phyloP scores from a whole-genome alignment of 2,797 vertebrate genomes.

The Yasuhikotakia modesta region DNA sequence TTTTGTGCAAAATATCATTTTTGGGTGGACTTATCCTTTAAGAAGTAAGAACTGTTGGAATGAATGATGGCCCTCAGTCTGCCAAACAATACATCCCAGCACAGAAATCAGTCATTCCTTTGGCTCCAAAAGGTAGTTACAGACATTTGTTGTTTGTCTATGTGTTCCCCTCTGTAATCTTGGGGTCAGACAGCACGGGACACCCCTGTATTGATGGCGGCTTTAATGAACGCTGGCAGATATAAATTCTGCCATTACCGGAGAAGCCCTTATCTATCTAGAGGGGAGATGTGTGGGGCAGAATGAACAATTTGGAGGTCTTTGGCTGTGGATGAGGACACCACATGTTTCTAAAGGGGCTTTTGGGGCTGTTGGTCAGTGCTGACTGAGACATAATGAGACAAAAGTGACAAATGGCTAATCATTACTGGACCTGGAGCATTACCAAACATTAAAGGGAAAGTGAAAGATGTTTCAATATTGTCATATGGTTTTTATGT shows the following conservation, averaged over 20 bases:
- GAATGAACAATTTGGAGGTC: constrained; percentile 32
- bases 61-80: constrained; percentile 64
- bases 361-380: neutral
- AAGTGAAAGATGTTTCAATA: too few relatives aligned
- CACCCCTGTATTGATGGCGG: constrained; percentile 72
- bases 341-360: too few relatives aligned
- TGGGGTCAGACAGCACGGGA: constrained; percentile 69
- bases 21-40: too few relatives aligned
- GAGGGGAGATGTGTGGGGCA: constrained; percentile 11
- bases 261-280: constrained; percentile 59
- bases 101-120: constrained; percentile 69
- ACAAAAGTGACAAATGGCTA: neutral
- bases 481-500: neutral
- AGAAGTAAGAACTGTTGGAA: constrained; percentile 44
- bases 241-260: constrained; percentile 68
- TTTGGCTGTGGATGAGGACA: constrained; percentile 50
- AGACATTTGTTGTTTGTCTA: constrained; percentile 64
- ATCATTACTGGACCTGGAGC: too few relatives aligned
- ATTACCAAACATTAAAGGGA: too few relatives aligned
- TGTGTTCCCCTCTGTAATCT: constrained; percentile 68
- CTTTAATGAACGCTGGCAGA: constrained; percentile 72
- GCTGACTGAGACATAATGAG: neutral
- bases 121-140: constrained; percentile 59
- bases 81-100: constrained; percentile 60
- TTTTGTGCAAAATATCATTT: too few relatives aligned